phyloP scores from a whole-genome alignment of 2,888 invertebrate species.

The Spodoptera littoralis region DNA sequence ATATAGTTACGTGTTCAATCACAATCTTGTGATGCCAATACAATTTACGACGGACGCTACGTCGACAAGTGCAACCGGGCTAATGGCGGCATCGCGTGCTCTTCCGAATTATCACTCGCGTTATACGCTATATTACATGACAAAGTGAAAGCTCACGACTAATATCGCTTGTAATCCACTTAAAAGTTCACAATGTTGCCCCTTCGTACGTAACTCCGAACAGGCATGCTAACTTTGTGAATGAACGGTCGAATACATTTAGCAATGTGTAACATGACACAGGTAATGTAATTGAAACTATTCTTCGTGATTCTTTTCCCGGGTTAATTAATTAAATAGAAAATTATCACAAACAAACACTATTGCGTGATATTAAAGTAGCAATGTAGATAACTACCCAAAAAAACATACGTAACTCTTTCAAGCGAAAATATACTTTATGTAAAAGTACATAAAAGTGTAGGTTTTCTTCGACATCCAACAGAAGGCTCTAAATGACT shows the following conservation, averaged over 20 bases:
- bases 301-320: conserved; percentile 19
- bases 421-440: not conserved
- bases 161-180: conserved; percentile 79
- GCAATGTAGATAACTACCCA: no score
- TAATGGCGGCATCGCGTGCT: conserved; percentile 79
- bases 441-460: not conserved
- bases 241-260: conserved; percentile 53
- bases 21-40: conserved; percentile 29
- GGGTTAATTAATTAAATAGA: conserved; percentile 10
- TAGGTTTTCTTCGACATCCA: conserved; percentile 1
- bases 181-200: conserved; percentile 72
- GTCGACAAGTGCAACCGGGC: conserved; percentile 63
- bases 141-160: conserved; percentile 75
- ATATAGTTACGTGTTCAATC: conserved; percentile 31
- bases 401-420: not conserved
- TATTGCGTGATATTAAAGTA: not conserved
- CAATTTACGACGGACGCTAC: conserved; percentile 56
- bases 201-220: conserved; percentile 45
- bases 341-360: conserved; percentile 7
- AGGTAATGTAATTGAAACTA: conserved; percentile 53
- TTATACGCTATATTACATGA: conserved; percentile 72
- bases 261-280: conserved; percentile 42
- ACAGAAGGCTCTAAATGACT: conserved; percentile 9
- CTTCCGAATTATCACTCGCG: conserved; percentile 72
- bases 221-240: conserved; percentile 61